Evolutionary conservation across 1,140 invertebrate genomes (phyloP).

Genomic region (Philopotamus ludificatus): DNA sequence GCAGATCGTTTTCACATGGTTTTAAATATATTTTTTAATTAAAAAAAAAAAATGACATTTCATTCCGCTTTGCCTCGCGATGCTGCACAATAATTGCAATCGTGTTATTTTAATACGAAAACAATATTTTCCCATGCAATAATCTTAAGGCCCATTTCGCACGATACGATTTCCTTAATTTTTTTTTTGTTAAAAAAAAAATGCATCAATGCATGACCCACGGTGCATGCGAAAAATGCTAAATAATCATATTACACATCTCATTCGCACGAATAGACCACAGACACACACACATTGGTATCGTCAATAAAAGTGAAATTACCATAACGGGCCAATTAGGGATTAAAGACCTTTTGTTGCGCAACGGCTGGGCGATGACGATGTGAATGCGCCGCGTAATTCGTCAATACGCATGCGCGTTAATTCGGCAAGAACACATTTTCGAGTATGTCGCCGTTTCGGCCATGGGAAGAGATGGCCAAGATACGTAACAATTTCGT

Average conservation of each 20-base stretch:
- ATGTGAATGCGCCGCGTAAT: neutral
- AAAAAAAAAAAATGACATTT: neutral
- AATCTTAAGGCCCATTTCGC: neutral
- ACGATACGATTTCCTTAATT: neutral
- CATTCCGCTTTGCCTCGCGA: neutral
- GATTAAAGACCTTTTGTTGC: neutral
- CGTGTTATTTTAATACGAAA: neutral
- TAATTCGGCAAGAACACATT: too few species aligned
- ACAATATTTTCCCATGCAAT: neutral
- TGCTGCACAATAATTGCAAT: neutral
- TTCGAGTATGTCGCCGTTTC: neutral
- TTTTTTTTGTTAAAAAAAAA: neutral
- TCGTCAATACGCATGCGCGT: neutral
- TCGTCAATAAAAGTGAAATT: neutral
- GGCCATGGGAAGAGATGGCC: neutral
- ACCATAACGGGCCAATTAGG: too few species aligned
- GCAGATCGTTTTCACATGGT: too few species aligned
- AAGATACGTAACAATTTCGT: constrained; percentile 9
- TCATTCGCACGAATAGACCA: neutral
- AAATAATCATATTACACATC: neutral
- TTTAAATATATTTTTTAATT: too few species aligned
- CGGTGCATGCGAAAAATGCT: neutral
- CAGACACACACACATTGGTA: neutral
- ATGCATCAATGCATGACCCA: neutral
- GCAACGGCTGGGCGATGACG: neutral